Base-by-base conservation (phyloP, 2,888 invertebrate species). In the Noctua fimbriata region DNA sequence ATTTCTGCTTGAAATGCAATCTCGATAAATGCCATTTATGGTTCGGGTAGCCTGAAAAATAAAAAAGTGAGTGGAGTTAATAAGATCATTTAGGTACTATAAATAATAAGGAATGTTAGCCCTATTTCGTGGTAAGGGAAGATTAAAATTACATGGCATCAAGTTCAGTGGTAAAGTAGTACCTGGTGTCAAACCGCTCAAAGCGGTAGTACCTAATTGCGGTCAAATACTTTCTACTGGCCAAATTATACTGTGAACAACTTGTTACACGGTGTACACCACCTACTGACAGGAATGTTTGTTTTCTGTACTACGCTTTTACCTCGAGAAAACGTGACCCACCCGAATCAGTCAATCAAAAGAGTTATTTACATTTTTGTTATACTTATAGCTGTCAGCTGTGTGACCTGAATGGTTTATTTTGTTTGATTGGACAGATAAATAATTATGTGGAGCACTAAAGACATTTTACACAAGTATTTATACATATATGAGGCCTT, bases 1-100 rank as follows among this genome's bases (percentile, higher is more conserved):
- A 96, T 85, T 87, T 97, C 96, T 3, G 96, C 96, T 91, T 95
- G 94, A 81, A 94, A 96, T 7, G 95, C 96, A 75, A 97, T 95
- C 76, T 96, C 95, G 18, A 96, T 84, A 87, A 97, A 97, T 75
- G 95, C 90, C 95, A 95, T 96, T 21, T 21, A 63, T 21, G 36
- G 18, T 24, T 47, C 5, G 0, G n/a, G 21, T 16, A 47, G 6
- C 24, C 80, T 81, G 75, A 16, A 81, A 81, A 55, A 18, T n/a
- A 73, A 47, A 24, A 0, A 36, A 47, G 10, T 65, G 10, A 32
- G 21, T 36, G 32, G 32, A 65, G 1, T 21, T 65, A 65, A 3
- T 44, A 44, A 18, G 24, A 28, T 49, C 18, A 14, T 28, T 14
- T 44, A 70, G 0, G 4, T 9, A 49, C n/a, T n/a, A 14, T 14